Conservation (phyloP, 2,888 invertebrate species). For the Mimachlamys varia region DNA sequence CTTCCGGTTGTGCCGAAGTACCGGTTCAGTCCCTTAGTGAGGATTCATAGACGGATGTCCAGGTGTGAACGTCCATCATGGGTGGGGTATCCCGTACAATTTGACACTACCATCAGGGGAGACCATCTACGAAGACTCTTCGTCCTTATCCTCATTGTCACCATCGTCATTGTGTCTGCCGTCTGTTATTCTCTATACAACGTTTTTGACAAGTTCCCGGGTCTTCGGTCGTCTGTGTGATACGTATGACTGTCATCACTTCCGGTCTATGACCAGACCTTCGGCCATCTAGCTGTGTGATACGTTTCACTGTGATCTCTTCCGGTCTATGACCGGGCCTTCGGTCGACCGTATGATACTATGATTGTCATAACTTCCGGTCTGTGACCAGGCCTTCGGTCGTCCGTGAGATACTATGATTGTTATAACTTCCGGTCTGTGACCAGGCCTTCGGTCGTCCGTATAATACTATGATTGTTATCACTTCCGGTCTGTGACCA, state of each 20-base stretch:
- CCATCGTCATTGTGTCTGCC: not conserved
- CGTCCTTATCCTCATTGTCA: not conserved
- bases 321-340: too few species aligned
- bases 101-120: not conserved
- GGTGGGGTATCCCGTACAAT: not conserved
- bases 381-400: too few species aligned
- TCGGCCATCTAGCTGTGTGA: too few species aligned
- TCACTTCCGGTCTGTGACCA: not conserved
- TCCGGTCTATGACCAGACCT: not conserved
- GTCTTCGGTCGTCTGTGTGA: not conserved
- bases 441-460: not conserved
- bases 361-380: not conserved
- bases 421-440: too few species aligned
- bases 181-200: not conserved
- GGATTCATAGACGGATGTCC: not conserved
- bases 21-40: not conserved
- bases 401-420: too few species aligned
- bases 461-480: not conserved
- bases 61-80: not conserved
- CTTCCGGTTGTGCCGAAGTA: constrained; percentile 8
- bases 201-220: not conserved
- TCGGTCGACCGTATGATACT: not conserved
- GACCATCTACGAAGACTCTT: not conserved
- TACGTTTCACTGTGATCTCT: too few species aligned
- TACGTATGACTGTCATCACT: not conserved